Conservation (phyloP, 2,113 vertebrate genomes). For the Dipodomys merriami region DNA sequence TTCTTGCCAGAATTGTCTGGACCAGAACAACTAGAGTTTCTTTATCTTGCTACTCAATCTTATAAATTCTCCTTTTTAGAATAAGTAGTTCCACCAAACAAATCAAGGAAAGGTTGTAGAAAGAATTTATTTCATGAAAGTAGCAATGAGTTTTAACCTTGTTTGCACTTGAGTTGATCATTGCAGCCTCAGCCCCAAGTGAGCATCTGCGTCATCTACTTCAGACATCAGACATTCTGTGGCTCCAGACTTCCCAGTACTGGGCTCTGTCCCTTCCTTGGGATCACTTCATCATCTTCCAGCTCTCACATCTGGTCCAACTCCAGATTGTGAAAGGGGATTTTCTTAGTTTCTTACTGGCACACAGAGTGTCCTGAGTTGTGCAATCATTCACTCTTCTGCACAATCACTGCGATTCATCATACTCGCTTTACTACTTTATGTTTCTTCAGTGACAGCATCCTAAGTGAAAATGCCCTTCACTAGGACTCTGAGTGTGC, state of each 20-base stretch:
- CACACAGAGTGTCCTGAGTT: background rate
- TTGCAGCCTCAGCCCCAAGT: background rate
- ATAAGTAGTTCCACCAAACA: background rate
- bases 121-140: slow-evolving; percentile 29
- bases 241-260: background rate
- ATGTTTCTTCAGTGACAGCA: background rate
- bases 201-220: background rate
- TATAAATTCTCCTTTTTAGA: slow-evolving; percentile 2
- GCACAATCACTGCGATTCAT: background rate
- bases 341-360: background rate
- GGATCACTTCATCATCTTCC: background rate
- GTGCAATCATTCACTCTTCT: background rate
- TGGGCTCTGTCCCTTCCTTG: background rate
- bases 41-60: background rate
- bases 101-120: background rate
- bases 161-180: background rate
- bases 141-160: background rate
- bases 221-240: background rate
- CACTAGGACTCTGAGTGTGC: background rate
- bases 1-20: background rate
- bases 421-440: background rate
- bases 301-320: background rate
- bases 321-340: background rate
- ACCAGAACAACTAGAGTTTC: background rate
- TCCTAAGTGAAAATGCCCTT: background rate